phyloP scores from a whole-genome alignment of 2,113 vertebrate species.

The Vulpes vulpes region DNA sequence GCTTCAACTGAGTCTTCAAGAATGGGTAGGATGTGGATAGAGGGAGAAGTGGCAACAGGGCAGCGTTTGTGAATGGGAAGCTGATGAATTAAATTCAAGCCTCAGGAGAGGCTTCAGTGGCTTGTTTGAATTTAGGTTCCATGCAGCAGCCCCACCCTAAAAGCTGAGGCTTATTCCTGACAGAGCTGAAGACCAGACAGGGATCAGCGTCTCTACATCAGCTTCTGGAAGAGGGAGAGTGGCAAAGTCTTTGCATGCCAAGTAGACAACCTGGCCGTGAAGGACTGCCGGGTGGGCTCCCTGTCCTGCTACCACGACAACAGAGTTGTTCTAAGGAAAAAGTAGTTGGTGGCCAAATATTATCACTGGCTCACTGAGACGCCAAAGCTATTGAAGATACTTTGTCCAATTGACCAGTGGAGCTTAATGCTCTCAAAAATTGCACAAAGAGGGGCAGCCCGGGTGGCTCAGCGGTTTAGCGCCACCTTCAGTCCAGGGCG shows the following conservation, averaged over 20 bases:
- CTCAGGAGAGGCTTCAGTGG: neutral
- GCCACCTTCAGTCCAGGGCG: too few species aligned
- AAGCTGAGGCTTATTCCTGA: neutral
- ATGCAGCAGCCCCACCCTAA: neutral
- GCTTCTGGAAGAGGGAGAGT: neutral
- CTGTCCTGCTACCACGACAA: constrained; percentile 32
- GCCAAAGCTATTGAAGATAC: neutral
- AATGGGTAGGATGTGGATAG: neutral
- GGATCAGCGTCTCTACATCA: neutral
- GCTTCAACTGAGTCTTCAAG: neutral
- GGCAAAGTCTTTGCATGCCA: neutral
- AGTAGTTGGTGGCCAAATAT: neutral
- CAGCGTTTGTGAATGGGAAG: neutral
- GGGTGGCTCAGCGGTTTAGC: too few species aligned
- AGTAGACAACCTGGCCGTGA: neutral
- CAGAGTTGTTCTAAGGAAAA: constrained; percentile 17
- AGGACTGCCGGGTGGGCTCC: neutral
- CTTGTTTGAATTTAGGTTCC: neutral
- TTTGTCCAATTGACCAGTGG: neutral
- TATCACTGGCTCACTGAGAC: neutral
- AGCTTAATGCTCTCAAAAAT: neutral
- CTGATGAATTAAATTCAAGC: neutral
- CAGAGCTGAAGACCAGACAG: neutral
- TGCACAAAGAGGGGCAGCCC: neutral
- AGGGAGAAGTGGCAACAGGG: neutral